Evolutionary conservation across 2,113 vertebrate species (phyloP).

Genomic region (Natator depressus): DNA sequence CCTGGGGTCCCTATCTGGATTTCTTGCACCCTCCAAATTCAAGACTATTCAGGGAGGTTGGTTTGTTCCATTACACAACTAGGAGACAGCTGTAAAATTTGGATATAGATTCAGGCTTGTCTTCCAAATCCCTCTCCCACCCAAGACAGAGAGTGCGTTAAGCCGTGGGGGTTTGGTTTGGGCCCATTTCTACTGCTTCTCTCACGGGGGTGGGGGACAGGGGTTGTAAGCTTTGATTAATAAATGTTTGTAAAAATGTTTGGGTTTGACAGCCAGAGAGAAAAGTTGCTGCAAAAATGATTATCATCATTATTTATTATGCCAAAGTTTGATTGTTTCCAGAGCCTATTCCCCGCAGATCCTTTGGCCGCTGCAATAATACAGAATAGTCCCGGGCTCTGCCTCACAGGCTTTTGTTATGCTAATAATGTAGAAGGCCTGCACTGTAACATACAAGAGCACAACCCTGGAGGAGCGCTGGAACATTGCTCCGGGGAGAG

Average conservation of each 20-base stretch:
- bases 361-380: not conserved
- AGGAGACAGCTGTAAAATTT: not conserved
- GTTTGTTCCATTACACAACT: not conserved
- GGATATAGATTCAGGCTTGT: not conserved
- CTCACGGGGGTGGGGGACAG: not conserved
- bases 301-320: not conserved
- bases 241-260: not conserved
- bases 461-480: accelerated
- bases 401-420: not conserved
- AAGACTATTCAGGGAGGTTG: not conserved
- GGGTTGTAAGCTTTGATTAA: not conserved
- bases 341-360: not conserved
- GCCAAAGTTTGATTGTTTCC: not conserved
- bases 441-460: not conserved
- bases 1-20: not conserved
- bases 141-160: not conserved
- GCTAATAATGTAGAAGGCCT: accelerated
- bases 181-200: not conserved
- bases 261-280: accelerated
- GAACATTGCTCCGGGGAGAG: not conserved
- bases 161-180: not conserved
- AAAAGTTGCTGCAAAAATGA: not conserved
- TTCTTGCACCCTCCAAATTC: accelerated
- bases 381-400: not conserved
- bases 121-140: not conserved